Conservation (phyloP, 2,888 invertebrate species). For the Athalia rosae region DNA sequence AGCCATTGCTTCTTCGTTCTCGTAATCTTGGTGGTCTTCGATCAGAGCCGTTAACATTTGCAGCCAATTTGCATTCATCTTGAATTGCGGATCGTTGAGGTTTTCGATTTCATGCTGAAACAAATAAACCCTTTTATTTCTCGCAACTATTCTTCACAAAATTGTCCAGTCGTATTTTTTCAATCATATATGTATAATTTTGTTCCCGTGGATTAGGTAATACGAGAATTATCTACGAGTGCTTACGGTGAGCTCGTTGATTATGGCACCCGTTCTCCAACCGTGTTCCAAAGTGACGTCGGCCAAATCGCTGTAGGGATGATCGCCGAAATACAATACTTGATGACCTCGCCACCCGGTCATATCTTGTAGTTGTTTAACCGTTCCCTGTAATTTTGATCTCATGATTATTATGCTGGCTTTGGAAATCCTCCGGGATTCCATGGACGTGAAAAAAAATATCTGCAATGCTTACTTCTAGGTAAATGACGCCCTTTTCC, state of each 20-base stretch:
- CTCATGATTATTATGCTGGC: neutral
- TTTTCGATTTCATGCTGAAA: constrained; percentile 92
- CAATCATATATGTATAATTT: no score
- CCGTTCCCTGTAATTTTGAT: constrained; percentile 84
- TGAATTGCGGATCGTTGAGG: constrained; percentile 88
- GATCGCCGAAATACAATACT: constrained; percentile 98
- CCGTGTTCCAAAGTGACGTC: constrained; percentile 97
- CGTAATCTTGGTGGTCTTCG: constrained; percentile 90
- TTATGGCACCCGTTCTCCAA: constrained; percentile 98
- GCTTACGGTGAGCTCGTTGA: constrained; percentile 91
- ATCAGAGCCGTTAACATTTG: constrained; percentile 93
- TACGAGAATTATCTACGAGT: neutral
- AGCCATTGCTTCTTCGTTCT: constrained; percentile 80
- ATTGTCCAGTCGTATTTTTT: neutral
- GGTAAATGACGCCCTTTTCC: constrained; percentile 92
- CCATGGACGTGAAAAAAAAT: neutral
- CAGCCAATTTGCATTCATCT: constrained; percentile 92
- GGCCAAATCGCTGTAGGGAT: constrained; percentile 97
- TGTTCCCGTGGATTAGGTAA: neutral
- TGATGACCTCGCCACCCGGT: constrained; percentile 95
- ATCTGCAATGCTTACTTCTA: constrained; percentile 80
- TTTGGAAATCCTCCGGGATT: no score
- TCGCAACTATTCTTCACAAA: neutral
- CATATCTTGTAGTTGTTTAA: constrained; percentile 91
- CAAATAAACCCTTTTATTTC: neutral